A percentile compares a stretch with the other conserved stretches of the same genome.
phyloP scores from a whole-genome alignment of 2,888 invertebrate genomes.

The Psylliodes chrysocephalus region DNA sequence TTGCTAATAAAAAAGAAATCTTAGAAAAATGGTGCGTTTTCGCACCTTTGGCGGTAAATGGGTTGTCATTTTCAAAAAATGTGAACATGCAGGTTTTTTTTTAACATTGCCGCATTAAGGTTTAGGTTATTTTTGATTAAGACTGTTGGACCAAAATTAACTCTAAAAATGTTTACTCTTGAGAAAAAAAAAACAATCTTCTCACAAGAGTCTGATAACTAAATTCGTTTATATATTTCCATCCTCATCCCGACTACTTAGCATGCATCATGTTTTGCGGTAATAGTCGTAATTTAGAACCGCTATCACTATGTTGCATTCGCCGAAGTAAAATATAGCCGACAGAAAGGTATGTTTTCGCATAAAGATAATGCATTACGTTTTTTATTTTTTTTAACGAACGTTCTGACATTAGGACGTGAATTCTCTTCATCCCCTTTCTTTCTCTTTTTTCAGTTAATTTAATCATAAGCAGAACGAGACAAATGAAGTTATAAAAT shows the following conservation, averaged over 20 bases:
- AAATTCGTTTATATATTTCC: not conserved
- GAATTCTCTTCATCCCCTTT: not conserved
- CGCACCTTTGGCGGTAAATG: too few species aligned
- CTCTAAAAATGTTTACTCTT: too few species aligned
- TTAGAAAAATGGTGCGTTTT: too few species aligned
- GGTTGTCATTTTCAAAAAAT: too few species aligned
- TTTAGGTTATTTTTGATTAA: too few species aligned
- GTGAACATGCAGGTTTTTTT: too few species aligned
- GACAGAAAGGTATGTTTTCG: conserved; percentile 31
- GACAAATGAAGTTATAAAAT: not conserved
- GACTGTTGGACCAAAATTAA: too few species aligned
- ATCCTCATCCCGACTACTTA: conserved; percentile 38
- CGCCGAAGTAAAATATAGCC: conserved; percentile 34
- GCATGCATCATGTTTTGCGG: conserved; percentile 47
- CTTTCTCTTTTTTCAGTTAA: conserved; percentile 10
- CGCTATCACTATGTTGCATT: conserved; percentile 43
- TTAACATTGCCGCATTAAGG: too few species aligned
- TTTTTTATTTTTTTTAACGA: conserved; percentile 10
- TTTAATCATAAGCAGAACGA: not conserved
- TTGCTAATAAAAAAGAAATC: too few species aligned
- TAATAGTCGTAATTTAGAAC: conserved; percentile 41
- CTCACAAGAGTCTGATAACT: too few species aligned
- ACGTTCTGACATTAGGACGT: conserved; percentile 17
- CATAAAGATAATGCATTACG: conserved; percentile 29
- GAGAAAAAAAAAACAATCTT: too few species aligned